Conservation (phyloP, 2,113 vertebrate genomes). For the Rhadina sibilatrix region DNA sequence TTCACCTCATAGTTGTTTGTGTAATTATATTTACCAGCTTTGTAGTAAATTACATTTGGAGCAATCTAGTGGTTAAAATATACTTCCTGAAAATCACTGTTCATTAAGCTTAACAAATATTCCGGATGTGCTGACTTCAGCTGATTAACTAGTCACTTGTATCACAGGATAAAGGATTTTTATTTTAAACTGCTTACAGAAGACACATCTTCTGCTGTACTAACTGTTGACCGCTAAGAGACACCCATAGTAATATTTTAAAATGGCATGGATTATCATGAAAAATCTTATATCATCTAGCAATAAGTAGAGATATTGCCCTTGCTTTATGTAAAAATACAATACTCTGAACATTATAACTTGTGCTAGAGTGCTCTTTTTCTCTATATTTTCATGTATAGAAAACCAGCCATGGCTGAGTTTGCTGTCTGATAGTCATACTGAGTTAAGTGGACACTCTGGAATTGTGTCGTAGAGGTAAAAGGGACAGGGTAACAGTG, state of each 20-base stretch:
- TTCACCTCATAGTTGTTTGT: slow-evolving; percentile 49
- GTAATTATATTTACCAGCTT: slow-evolving; percentile 59
- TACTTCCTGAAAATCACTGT: background rate
- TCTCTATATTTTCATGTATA: background rate
- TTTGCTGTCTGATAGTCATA: background rate
- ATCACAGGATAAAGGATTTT: background rate
- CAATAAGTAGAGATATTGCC: background rate
- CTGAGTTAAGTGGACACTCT: background rate
- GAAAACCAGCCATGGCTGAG: background rate
- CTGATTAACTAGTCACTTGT: background rate
- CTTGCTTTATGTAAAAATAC: background rate
- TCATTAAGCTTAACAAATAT: slow-evolving; percentile 1
- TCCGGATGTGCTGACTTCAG: background rate
- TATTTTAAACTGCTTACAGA: background rate
- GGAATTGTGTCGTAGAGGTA: background rate
- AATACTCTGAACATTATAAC: background rate
- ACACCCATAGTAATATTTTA: background rate
- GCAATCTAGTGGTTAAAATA: background rate
- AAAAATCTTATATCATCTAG: background rate
- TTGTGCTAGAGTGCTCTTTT: background rate
- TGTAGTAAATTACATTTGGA: slow-evolving; percentile 33
- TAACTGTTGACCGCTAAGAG: background rate
- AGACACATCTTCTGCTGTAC: background rate
- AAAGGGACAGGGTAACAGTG: background rate
- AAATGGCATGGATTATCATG: background rate